Evolutionary conservation across 2,797 vertebrate genomes (phyloP).

Genomic region (Simalia tracyae): DNA sequence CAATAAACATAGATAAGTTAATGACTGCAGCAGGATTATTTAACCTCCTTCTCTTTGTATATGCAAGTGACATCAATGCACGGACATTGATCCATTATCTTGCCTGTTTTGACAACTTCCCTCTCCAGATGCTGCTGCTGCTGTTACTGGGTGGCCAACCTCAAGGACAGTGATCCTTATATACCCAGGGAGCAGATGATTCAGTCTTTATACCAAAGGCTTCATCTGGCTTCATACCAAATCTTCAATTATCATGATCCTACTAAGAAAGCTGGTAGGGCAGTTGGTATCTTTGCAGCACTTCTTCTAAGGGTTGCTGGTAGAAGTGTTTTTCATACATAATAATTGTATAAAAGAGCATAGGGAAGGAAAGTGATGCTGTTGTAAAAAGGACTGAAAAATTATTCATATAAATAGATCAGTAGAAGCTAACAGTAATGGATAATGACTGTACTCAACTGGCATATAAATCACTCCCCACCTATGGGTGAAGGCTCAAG

Average conservation of each 20-base stretch:
- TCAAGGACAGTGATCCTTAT: neutral
- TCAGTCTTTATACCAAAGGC: neutral
- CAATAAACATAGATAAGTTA: neutral
- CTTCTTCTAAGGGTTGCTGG: neutral
- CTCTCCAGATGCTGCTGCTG: neutral
- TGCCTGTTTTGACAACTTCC: neutral
- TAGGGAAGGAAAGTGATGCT: neutral
- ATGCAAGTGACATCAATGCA: neutral
- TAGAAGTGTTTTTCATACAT: neutral
- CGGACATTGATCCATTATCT: neutral
- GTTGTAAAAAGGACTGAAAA: neutral
- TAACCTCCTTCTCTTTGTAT: neutral
- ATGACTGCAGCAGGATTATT: neutral
- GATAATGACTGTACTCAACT: neutral
- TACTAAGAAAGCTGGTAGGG: neutral
- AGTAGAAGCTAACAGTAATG: neutral
- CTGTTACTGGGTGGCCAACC: neutral
- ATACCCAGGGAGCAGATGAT: neutral
- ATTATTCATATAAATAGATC: neutral
- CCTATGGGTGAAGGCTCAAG: neutral
- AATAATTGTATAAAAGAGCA: neutral
- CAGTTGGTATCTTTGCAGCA: neutral
- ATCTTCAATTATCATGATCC: too few relatives aligned
- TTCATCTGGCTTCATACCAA: neutral
- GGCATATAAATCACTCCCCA: neutral